Percentiles rank a stretch among this genome's conserved stretches.
Evolutionary conservation across 2,797 vertebrate genomes (phyloP).

Genomic region (Enteromius treurensis): DNA sequence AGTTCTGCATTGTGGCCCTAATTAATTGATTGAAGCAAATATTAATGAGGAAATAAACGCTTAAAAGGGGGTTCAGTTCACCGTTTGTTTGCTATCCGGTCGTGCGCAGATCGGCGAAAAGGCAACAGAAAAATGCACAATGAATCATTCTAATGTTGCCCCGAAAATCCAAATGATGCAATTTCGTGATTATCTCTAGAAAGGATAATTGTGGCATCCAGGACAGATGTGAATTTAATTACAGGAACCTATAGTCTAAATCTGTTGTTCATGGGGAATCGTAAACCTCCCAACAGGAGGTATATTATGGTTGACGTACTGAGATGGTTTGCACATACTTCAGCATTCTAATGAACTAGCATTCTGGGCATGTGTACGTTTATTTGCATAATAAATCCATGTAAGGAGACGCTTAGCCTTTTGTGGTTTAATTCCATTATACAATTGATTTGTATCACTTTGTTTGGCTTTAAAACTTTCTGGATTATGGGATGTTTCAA

Average conservation of each 20-base stretch:
- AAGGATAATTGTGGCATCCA: slow-evolving; percentile 61
- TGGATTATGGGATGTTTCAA: background rate
- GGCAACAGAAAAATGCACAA: slow-evolving; percentile 24
- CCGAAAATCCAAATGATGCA: slow-evolving; percentile 57
- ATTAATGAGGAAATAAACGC: slow-evolving; percentile 33
- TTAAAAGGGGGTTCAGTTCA: slow-evolving; percentile 35
- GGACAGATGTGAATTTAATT: slow-evolving; percentile 71
- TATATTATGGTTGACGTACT: slow-evolving; percentile 35
- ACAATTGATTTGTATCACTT: background rate
- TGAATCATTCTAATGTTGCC: slow-evolving; percentile 22
- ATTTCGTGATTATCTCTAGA: slow-evolving; percentile 47
- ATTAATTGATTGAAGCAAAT: slow-evolving; percentile 17
- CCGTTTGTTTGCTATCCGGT: slow-evolving; percentile 12
- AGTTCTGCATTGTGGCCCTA: slow-evolving; percentile 1
- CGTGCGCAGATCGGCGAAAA: background rate
- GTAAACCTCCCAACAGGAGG: slow-evolving; percentile 51
- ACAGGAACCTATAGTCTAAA: slow-evolving; percentile 53
- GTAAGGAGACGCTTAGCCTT: background rate
- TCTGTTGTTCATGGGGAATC: slow-evolving; percentile 44
- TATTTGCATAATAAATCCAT: background rate
- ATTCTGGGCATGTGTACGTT: slow-evolving; percentile 19
- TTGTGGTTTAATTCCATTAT: background rate
- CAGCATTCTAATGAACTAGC: slow-evolving; percentile 4
- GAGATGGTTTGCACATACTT: slow-evolving; percentile 23
- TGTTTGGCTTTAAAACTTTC: background rate